Evolutionary conservation across 2,888 invertebrate genomes (phyloP), one percentile per base, ranked within the genome.

Genomic region (Brenthis daphne): DNA sequence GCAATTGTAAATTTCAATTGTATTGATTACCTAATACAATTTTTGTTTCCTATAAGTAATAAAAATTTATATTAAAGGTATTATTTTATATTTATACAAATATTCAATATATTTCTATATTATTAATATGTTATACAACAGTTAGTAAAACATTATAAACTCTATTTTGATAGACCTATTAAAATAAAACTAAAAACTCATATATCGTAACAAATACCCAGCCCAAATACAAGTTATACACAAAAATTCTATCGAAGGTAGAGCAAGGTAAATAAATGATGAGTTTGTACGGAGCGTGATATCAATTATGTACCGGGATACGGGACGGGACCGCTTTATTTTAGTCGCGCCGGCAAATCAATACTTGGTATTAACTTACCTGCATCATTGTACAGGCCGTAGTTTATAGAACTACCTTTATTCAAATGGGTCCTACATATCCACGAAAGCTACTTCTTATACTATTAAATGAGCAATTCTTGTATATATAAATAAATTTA

Each of bases 221-320:
- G 14, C 37, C 43, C 1, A 37, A 69, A 63, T 33, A 37, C 20
- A 54, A 20, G 56, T 50, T 63, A 57, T 67, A 64, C 51, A 61
- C 68, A 68, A 71, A 72, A 70, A 69, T 63, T 61, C 58, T 70
- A 64, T 69, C 57, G 58, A 71, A 71, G 58, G 58, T 67, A 51
- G 69, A 54, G 64, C 66, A 37, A 33, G 33, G 78, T 84, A 78
- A 83, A 86, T 86, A 86, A 83, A 79, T 82, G 75, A 85, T 80
- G 72, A 75, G 71, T 71, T 79, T 76, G 76, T 75, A 71, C 75
- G 72, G 75, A 71, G 73, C 75, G 75, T 73, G 73, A 74, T 75
- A 82, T 86, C 76, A 81, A 83, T 80, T 84, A 85, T 85, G 80
- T 78, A 83, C 73, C 74, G 74, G 75, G 75, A 69, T 75, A 72